A percentile compares a stretch with the other conserved stretches of the same genome.
phyloP scores from a whole-genome alignment of 2,888 invertebrate genomes.

The Malthinus flaveolus region DNA sequence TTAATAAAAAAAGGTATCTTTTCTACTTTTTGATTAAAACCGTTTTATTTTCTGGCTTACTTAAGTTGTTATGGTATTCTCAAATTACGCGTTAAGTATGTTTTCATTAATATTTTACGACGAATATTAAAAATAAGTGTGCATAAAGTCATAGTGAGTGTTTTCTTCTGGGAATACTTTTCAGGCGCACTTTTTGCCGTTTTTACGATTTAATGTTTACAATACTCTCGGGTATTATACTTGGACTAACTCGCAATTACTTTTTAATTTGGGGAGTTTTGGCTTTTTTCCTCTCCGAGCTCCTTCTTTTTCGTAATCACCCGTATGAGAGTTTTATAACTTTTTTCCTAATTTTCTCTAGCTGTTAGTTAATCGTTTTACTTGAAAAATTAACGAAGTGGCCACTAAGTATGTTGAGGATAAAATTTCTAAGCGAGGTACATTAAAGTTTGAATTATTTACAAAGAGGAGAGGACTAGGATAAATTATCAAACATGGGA shows the following conservation, averaged over 20 bases:
- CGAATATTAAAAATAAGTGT: constrained; percentile 18
- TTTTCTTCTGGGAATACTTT: constrained; percentile 17
- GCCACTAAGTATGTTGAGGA: not conserved
- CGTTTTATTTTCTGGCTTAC: too few species aligned
- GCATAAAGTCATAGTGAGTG: constrained; percentile 14
- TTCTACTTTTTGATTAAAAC: too few species aligned
- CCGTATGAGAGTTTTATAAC: constrained; percentile 2
- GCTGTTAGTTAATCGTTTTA: not conserved
- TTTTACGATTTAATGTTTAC: constrained; percentile 25
- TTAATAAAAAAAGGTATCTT: too few species aligned
- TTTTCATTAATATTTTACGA: constrained; percentile 21
- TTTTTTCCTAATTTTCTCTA: constrained; percentile 15
- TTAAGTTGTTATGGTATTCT: too few species aligned
- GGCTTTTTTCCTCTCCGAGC: constrained; percentile 11
- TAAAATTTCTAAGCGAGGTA: not conserved
- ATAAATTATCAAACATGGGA: constrained; percentile 1
- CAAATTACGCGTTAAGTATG: constrained; percentile 10
- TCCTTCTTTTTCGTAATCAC: constrained; percentile 7
- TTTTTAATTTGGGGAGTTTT: constrained; percentile 27
- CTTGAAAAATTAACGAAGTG: too few species aligned
- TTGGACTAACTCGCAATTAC: constrained; percentile 21
- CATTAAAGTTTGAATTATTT: constrained; percentile 5
- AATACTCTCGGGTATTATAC: constrained; percentile 19
- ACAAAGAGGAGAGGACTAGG: not conserved
- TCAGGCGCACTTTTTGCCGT: constrained; percentile 21